These are phyloP conservation scores for Neodontobutis hainanensis DNA, from an alignment of 2,113 vertebrate genomes.

Conservation along the genomic window DNA sequence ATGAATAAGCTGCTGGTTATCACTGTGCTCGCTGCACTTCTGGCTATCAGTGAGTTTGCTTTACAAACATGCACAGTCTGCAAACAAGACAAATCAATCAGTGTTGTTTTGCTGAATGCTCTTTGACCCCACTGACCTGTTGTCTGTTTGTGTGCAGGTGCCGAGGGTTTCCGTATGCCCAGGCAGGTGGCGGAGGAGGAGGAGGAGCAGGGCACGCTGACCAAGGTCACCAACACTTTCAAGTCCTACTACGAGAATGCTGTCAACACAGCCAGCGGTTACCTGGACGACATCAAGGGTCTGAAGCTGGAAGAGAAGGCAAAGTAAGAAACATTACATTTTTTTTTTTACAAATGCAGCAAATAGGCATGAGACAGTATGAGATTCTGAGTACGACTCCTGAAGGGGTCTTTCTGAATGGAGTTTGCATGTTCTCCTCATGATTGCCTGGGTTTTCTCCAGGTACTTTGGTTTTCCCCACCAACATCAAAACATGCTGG, in stretches of 20 bases:
- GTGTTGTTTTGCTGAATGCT: neutral
- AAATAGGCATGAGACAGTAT: no score
- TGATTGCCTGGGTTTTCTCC: no score
- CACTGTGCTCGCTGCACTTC: slow-evolving; percentile 67
- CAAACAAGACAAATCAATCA: neutral
- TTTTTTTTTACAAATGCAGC: no score
- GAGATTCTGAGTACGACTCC: no score
- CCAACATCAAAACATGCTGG: no score
- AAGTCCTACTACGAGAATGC: slow-evolving; percentile 56
- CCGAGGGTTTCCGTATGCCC: slow-evolving; percentile 71
- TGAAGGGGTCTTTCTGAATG: no score
- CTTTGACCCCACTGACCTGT: slow-evolving; percentile 3
- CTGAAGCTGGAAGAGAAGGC: slow-evolving; percentile 72
- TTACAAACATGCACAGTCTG: neutral
- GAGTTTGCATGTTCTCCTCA: no score
- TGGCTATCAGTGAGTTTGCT: slow-evolving; percentile 71
- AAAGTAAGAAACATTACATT: slow-evolving; percentile 60
- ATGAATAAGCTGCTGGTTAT: slow-evolving; percentile 76
- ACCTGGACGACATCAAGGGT: slow-evolving; percentile 60
- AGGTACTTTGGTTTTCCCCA: no score
- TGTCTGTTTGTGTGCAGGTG: slow-evolving; percentile 40
- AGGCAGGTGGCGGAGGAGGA: slow-evolving; percentile 53
- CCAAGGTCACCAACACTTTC: slow-evolving; percentile 40
- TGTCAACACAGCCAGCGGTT: slow-evolving; percentile 44
- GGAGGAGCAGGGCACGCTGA: slow-evolving; percentile 37